Evolutionary conservation across 1,140 invertebrate genomes (phyloP), one percentile per base, ranked within the genome.

Genomic region (Ceratina japonica): DNA sequence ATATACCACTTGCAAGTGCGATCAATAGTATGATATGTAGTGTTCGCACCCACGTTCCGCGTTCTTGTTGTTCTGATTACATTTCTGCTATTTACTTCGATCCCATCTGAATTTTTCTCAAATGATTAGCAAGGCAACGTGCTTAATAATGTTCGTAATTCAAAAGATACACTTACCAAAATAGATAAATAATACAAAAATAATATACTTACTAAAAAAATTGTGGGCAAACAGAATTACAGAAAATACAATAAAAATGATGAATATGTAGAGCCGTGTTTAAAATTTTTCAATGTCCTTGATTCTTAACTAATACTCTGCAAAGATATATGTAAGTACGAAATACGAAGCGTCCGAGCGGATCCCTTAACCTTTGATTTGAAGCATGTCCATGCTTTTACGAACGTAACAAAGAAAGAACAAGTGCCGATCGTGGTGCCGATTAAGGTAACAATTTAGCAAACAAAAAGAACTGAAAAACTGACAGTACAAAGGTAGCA

Each of bases 21-120:
- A 74, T 74, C 71, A 74, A 74, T 74, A 59, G 63, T 61, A 61
- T 15, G 3, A 18, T n/a, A n/a, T n/a, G 2, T 8, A 22, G 20
- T 59, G 24, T 31, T 52, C 31, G 44, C 71, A 59, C 49, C 63
- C 18, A 18, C 22, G 18, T 18, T 59, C 20, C 18, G 20, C 8
- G 56, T 16, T 18, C 16, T 63, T 12, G 7, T 20, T 59, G 2
- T n/a, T 10, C 16, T 56, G 15, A n/a, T 22, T 31, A 31, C 27
- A 20, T 52, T 74, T 31, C 20, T 52, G 18, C 3, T 31, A 15
- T 31, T 52, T 20, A 2, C 16, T 52, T 74, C 20, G 20, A 73
- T 16, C 24, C 31, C 4, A 3, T 18, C 22, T n/a, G 16, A 61
- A 62, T 0, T 44, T 73, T 20, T 27, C 18, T 49, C 7, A 18